phyloP scores from a whole-genome alignment of 2,113 vertebrate genomes.

The Odobenus rosmarus region DNA sequence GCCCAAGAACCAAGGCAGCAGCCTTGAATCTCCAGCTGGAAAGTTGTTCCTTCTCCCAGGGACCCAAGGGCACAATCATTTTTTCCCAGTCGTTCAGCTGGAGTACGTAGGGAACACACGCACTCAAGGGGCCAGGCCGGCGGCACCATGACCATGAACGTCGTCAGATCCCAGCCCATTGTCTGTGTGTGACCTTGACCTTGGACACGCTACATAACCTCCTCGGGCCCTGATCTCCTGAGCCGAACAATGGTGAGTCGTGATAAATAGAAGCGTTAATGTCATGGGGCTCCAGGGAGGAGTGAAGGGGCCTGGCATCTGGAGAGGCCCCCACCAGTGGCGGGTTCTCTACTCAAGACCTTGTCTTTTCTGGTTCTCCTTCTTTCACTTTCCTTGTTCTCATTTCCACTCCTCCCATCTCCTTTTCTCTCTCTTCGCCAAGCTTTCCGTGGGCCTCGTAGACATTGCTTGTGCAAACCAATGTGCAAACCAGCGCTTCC shows the following conservation, averaged over 20 bases:
- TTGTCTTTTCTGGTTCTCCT: neutral
- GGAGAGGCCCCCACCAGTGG: neutral
- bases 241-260: neutral
- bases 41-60: neutral
- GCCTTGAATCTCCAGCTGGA: neutral
- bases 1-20: neutral
- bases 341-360: neutral
- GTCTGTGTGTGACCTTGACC: neutral
- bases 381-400: neutral
- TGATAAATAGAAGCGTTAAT: neutral
- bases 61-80: too few species aligned
- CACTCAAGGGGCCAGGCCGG: too few species aligned
- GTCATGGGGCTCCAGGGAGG: neutral
- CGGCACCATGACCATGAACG: neutral
- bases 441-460: neutral
- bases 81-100: neutral
- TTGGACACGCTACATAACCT: neutral
- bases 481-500: neutral
- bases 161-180: neutral
- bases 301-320: accelerated
- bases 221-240: neutral
- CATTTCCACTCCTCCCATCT: neutral
- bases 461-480: neutral
- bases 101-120: neutral
- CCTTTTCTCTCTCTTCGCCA: neutral